phyloP scores from a whole-genome alignment of 2,888 invertebrate genomes.

The Seladonia tumulorum region DNA sequence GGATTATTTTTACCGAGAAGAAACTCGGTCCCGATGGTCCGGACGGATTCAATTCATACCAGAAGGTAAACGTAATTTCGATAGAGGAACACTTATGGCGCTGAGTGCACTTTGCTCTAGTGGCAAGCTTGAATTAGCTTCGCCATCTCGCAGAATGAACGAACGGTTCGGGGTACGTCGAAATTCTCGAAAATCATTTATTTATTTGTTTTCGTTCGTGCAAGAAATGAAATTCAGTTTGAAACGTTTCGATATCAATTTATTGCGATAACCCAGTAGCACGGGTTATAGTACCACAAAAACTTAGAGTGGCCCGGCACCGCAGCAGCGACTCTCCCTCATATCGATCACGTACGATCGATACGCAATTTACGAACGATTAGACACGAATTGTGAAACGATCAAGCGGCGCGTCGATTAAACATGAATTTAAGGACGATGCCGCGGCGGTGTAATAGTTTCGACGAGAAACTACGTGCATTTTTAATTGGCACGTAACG shows the following conservation, averaged over 20 bases:
- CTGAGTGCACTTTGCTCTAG: too few relatives aligned
- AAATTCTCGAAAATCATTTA: too few relatives aligned
- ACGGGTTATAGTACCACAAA: neutral
- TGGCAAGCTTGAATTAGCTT: too few relatives aligned
- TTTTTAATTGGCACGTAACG: constrained; percentile 39
- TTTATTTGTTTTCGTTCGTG: too few relatives aligned
- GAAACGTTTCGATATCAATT: neutral
- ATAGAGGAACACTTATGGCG: too few relatives aligned
- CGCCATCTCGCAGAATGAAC: neutral
- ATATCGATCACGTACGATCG: constrained; percentile 53
- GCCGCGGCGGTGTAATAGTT: constrained; percentile 10
- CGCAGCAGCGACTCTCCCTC: too few relatives aligned
- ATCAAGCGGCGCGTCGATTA: constrained; percentile 40
- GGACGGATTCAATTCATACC: too few relatives aligned
- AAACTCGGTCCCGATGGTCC: too few relatives aligned
- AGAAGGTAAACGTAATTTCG: too few relatives aligned
- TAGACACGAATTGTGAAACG: constrained; percentile 36
- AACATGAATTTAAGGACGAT: constrained; percentile 37
- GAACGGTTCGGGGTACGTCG: too few relatives aligned
- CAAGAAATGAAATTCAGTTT: too few relatives aligned
- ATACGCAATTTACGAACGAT: constrained; percentile 57
- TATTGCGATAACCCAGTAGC: neutral
- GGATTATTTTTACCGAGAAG: too few relatives aligned
- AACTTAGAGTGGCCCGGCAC: neutral
- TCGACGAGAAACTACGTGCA: constrained; percentile 5